Evolutionary conservation across 2,888 invertebrate genomes (phyloP).

Genomic region (Conistra vaccinii): DNA sequence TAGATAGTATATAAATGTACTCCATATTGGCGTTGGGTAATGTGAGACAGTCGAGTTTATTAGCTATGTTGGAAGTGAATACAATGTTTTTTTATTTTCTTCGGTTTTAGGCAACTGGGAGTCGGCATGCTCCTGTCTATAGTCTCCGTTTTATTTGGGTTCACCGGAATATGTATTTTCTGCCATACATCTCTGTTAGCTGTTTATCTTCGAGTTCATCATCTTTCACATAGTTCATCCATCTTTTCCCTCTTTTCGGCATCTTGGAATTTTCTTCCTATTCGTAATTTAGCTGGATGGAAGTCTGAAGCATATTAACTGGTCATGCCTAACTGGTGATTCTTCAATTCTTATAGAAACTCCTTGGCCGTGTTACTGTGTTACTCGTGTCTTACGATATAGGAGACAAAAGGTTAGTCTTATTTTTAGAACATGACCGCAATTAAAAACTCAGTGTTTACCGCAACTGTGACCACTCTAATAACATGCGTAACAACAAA

Average conservation of each 20-base stretch:
- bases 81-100: neutral
- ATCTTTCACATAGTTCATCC: neutral
- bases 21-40: slow-evolving; percentile 13
- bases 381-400: neutral
- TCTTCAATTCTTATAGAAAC: neutral
- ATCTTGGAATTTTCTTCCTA: neutral
- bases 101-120: neutral
- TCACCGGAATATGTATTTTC: neutral
- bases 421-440: slow-evolving; percentile 8
- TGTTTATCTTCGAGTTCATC: neutral
- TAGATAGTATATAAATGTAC: slow-evolving; percentile 35
- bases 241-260: neutral
- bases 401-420: neutral
- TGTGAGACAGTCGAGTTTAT: slow-evolving; percentile 19
- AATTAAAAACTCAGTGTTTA: neutral
- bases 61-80: slow-evolving; percentile 1
- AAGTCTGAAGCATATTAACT: neutral
- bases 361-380: neutral
- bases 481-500: slow-evolving; percentile 14
- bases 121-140: no score
- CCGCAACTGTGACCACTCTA: slow-evolving; percentile 1
- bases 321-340: neutral
- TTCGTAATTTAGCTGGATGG: neutral
- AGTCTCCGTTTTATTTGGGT: neutral
- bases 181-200: neutral